Percentiles rank a stretch among this genome's conserved stretches.
These are phyloP conservation scores for Mylabris phalerata DNA, from an alignment of 1,140 invertebrate species.

Conservation along the genomic window DNA sequence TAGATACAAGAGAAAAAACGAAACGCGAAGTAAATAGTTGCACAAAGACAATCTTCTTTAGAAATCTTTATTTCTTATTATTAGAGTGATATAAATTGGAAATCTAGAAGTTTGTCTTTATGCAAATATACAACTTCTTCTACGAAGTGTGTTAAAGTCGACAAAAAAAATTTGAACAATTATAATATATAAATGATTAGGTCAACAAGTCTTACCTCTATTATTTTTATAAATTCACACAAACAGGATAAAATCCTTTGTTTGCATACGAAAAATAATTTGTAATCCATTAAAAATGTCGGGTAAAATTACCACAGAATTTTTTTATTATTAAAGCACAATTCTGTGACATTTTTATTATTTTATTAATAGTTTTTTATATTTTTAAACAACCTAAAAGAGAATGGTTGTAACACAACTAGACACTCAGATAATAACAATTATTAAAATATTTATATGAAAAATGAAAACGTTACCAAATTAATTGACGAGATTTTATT, in stretches of 20 bases:
- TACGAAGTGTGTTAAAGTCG: neutral
- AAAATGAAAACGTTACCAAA: slow-evolving; percentile 13
- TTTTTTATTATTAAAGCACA: neutral
- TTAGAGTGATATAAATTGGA: too few species aligned
- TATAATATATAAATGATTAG: neutral
- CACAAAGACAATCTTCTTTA: too few species aligned
- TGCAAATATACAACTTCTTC: neutral
- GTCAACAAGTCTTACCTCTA: slow-evolving; percentile 18
- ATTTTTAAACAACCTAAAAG: slow-evolving; percentile 29
- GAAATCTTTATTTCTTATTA: too few species aligned
- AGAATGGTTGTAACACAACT: slow-evolving; percentile 22
- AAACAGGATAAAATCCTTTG: slow-evolving; percentile 17
- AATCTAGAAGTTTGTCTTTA: neutral
- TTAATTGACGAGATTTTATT: slow-evolving; percentile 8
- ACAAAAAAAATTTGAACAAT: neutral
- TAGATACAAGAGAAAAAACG: too few species aligned
- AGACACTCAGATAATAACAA: slow-evolving; percentile 3
- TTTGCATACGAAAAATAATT: slow-evolving; percentile 17
- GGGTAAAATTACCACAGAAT: slow-evolving; percentile 15
- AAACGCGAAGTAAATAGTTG: too few species aligned
- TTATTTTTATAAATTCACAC: slow-evolving; percentile 1
- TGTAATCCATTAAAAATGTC: slow-evolving; percentile 15
- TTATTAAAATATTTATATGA: neutral
- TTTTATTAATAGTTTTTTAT: slow-evolving; percentile 4
- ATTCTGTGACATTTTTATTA: slow-evolving; percentile 11